These are phyloP conservation scores for Struthidea cinerea DNA, from an alignment of 2,113 vertebrate genomes.

Conservation along the genomic window DNA sequence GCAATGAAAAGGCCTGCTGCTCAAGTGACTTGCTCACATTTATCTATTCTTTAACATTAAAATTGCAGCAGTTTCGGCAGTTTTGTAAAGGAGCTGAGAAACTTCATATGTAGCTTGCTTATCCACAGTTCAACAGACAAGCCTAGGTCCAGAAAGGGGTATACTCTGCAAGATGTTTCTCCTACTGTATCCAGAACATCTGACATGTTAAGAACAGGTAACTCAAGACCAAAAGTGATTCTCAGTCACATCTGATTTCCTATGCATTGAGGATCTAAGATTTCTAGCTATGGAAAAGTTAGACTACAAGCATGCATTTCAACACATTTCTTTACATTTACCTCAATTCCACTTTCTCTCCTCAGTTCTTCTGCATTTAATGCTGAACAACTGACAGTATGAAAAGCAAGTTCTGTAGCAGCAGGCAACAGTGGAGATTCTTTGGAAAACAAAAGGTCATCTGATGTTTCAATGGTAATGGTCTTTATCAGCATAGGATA, in stretches of 20 bases:
- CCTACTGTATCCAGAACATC: background rate
- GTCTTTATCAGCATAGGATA: constrained; percentile 99
- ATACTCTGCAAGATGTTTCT: background rate
- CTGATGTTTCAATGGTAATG: constrained; percentile 93
- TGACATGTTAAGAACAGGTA: background rate
- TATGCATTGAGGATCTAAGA: background rate
- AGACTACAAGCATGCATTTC: background rate
- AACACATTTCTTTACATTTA: constrained; percentile 12
- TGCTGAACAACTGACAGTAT: constrained; percentile 96
- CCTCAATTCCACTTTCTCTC: constrained; percentile 93
- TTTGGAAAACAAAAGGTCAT: constrained; percentile 92
- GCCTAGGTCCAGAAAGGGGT: background rate
- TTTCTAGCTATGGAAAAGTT: background rate
- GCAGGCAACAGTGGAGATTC: constrained; percentile 89
- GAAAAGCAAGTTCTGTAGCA: constrained; percentile 89
- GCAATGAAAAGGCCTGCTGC: background rate
- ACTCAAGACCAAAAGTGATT: background rate
- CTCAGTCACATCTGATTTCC: background rate
- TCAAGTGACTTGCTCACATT: background rate
- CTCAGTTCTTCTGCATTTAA: constrained; percentile 96
- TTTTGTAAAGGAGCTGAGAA: background rate
- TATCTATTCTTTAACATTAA: background rate
- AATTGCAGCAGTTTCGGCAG: background rate
- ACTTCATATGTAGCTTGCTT: rapidly evolving
- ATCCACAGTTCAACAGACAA: background rate